phyloP scores from a whole-genome alignment of 2,888 invertebrate species.

The Xestia rhomboidea region DNA sequence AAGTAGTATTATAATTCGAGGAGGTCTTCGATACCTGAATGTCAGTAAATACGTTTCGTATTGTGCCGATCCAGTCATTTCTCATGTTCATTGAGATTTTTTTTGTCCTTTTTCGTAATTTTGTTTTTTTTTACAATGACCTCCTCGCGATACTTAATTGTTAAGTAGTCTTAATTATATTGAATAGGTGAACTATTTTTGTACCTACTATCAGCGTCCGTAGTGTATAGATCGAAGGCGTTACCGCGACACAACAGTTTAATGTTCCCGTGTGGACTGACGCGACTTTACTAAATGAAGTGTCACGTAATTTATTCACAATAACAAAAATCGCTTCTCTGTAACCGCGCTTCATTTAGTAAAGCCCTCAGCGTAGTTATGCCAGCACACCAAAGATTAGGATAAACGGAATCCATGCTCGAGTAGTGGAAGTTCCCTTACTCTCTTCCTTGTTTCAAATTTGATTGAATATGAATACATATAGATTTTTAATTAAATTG shows the following conservation, averaged over 20 bases:
- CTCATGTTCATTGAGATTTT: slow-evolving; percentile 63
- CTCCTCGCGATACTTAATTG: slow-evolving; percentile 89
- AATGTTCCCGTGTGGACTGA: slow-evolving; percentile 80
- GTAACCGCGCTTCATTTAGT: slow-evolving; percentile 68
- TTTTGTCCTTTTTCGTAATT: slow-evolving; percentile 69
- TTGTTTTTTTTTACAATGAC: slow-evolving; percentile 69
- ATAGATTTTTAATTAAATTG: slow-evolving; percentile 74
- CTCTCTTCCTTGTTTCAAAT: slow-evolving; percentile 73
- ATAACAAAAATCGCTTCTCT: slow-evolving; percentile 63
- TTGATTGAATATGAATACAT: slow-evolving; percentile 73
- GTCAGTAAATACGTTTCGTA: slow-evolving; percentile 72
- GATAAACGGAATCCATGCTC: slow-evolving; percentile 80
- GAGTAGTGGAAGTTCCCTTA: slow-evolving; percentile 74
- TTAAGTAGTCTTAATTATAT: slow-evolving; percentile 90
- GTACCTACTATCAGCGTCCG: slow-evolving; percentile 88
- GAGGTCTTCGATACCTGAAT: slow-evolving; percentile 71
- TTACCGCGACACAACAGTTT: slow-evolving; percentile 83
- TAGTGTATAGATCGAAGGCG: slow-evolving; percentile 86
- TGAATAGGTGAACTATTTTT: slow-evolving; percentile 90
- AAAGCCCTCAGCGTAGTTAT: slow-evolving; percentile 79
- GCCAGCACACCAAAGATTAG: slow-evolving; percentile 90
- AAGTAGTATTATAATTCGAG: slow-evolving; percentile 86
- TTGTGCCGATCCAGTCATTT: slow-evolving; percentile 68
- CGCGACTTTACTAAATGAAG: slow-evolving; percentile 75
- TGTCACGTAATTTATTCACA: slow-evolving; percentile 65